A percentile compares a stretch with the other conserved stretches of the same genome.
Evolutionary conservation across 2,888 invertebrate genomes (phyloP).

Genomic region (Lycaena phlaeas): DNA sequence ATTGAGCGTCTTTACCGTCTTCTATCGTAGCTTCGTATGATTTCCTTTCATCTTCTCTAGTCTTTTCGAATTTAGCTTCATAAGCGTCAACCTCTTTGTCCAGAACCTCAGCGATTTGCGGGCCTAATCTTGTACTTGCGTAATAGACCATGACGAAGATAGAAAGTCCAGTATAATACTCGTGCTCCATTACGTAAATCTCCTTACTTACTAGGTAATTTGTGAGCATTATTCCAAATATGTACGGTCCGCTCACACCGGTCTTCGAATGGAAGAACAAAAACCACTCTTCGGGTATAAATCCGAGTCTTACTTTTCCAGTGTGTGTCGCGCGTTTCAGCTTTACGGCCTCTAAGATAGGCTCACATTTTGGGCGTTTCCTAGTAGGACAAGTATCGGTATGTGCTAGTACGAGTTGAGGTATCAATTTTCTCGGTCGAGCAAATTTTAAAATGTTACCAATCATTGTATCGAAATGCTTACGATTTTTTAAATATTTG

Average conservation of each 20-base stretch:
- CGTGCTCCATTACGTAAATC: slow-evolving; percentile 93
- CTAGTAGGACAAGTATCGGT: slow-evolving; percentile 20
- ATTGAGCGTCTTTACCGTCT: slow-evolving; percentile 78
- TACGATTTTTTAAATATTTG: no score
- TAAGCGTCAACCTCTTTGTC: slow-evolving; percentile 79
- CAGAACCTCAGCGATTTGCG: slow-evolving; percentile 67
- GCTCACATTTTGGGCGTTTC: slow-evolving; percentile 1
- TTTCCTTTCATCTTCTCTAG: slow-evolving; percentile 64
- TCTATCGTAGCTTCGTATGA: slow-evolving; percentile 66
- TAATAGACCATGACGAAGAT: slow-evolving; percentile 74
- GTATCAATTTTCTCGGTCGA: not conserved
- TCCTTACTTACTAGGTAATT: slow-evolving; percentile 95
- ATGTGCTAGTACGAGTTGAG: slow-evolving; percentile 12
- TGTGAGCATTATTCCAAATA: slow-evolving; percentile 81
- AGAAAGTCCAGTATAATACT: slow-evolving; percentile 85
- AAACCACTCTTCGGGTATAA: slow-evolving; percentile 74
- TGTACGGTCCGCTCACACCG: slow-evolving; percentile 89
- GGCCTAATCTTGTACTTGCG: slow-evolving; percentile 79
- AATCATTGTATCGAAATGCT: no score
- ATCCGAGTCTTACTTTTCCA: slow-evolving; percentile 73
- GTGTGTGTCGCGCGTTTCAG: slow-evolving; percentile 30
- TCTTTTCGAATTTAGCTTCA: slow-evolving; percentile 63
- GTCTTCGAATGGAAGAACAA: slow-evolving; percentile 92
- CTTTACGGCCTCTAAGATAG: not conserved
- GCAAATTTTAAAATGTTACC: slow-evolving; percentile 11